Conservation (phyloP, 2,113 vertebrate species). For the Halcyon senegalensis region DNA sequence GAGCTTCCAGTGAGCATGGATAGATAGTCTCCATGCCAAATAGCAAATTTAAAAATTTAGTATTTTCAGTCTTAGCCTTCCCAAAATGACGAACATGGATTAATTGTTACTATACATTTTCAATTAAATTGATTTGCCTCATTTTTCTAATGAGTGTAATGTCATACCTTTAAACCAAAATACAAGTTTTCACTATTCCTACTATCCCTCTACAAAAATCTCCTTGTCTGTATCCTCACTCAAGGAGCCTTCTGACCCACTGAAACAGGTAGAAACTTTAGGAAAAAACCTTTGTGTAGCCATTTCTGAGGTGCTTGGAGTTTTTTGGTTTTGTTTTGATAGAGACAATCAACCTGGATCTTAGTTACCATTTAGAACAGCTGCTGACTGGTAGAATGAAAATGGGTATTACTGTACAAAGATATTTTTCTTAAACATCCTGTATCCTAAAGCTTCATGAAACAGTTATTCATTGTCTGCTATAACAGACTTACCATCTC, state of each 20-base stretch:
- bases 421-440: neutral
- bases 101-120: neutral
- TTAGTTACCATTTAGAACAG: neutral
- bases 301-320: neutral
- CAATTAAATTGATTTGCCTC: neutral
- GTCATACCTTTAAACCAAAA: neutral
- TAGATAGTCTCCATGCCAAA: neutral
- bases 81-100: neutral
- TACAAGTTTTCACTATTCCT: neutral
- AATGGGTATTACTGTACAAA: neutral
- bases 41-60: neutral
- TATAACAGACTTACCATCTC: neutral
- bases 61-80: neutral
- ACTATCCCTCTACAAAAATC: neutral
- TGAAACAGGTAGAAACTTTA: neutral
- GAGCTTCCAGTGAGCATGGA: neutral
- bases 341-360: neutral
- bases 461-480: neutral
- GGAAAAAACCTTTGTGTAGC: neutral
- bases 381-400: neutral
- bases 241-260: neutral
- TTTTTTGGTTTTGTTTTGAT: neutral
- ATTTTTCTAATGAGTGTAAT: neutral
- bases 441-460: neutral
- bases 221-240: neutral